Conservation (phyloP, 2,888 invertebrate genomes). For the Poecilobothrus nobilitatus region DNA sequence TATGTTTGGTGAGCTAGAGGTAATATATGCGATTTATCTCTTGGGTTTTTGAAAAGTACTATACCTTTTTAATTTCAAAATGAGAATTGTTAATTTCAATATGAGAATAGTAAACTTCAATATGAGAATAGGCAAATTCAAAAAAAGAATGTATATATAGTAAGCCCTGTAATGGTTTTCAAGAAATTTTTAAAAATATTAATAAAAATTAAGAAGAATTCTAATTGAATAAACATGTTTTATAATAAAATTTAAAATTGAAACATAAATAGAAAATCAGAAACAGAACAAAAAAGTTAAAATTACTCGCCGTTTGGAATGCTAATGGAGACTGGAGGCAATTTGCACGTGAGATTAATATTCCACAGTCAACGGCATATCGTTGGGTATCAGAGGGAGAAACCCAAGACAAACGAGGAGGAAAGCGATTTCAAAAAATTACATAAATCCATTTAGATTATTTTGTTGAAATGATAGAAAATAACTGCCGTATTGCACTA, state of each 20-base stretch:
- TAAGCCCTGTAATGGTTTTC: neutral
- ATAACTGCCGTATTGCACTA: constrained; percentile 9
- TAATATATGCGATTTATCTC: too few species aligned
- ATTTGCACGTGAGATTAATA: constrained; percentile 10
- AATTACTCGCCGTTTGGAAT: constrained; percentile 7
- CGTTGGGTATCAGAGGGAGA: constrained; percentile 11
- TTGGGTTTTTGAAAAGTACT: too few species aligned
- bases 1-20: too few species aligned
- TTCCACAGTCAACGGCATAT: constrained; percentile 13
- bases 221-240: neutral
- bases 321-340: constrained; percentile 8
- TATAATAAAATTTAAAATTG: constrained; percentile 5
- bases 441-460: constrained; percentile 10
- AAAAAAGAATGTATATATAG: neutral
- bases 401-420: constrained; percentile 10
- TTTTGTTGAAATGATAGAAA: constrained; percentile 10
- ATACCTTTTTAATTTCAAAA: too few species aligned
- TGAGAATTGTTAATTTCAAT: neutral
- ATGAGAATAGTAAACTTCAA: too few species aligned
- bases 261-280: neutral
- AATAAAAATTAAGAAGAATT: neutral
- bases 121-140: neutral
- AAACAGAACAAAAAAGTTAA: neutral
- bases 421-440: constrained; percentile 5
- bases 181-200: constrained; percentile 1